Evolutionary conservation across 1,140 invertebrate species (phyloP), one percentile per base, ranked within the genome.

Genomic region (Agrilus planipennis): DNA sequence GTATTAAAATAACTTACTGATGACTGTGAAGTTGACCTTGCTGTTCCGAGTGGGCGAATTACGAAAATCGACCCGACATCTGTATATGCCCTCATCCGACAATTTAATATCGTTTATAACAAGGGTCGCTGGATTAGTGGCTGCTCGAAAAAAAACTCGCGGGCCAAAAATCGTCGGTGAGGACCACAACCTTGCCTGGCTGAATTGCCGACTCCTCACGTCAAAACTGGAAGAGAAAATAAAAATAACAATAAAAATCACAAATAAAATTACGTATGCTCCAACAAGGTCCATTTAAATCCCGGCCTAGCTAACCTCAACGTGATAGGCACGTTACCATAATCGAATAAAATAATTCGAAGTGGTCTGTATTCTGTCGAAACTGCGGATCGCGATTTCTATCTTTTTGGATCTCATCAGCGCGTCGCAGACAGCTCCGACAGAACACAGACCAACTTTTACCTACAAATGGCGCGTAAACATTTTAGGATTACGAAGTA

Each of bases 11-110:
- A 39, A 77, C 81, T 81, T 68, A 88, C 84, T 76, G 30, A 89
- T 86, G 47, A 91, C 81, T 35, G 83, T 87, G 39, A 91, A 77
- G 58, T 88, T 88, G 58, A 90, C 77, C 64, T 83, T 82, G 35
- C 80, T 69, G 60, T 89, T 89, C 47, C 83, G 72, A 0, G 86
- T 90, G 0, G 85, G 84, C 0, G 84, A 87, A 59, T 89, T 85
- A 29, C 75, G 75, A 63, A 90, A 91, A 62, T 91, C 88, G 4
- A 90, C 85, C 30, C 88, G 68, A 64, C 88, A 91, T 37, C 84
- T 70, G 61, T 89, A 91, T 35, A 88, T 71, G 1, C 84, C 86
- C 29, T 82, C 83, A 61, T 90, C 85, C 9, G 70, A 68, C 22
- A 78, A 67, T 21, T 72, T 68, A 11, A 89, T 73, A 51, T 77